phyloP scores from a whole-genome alignment of 2,113 vertebrate genomes.

The Melierax canorus region DNA sequence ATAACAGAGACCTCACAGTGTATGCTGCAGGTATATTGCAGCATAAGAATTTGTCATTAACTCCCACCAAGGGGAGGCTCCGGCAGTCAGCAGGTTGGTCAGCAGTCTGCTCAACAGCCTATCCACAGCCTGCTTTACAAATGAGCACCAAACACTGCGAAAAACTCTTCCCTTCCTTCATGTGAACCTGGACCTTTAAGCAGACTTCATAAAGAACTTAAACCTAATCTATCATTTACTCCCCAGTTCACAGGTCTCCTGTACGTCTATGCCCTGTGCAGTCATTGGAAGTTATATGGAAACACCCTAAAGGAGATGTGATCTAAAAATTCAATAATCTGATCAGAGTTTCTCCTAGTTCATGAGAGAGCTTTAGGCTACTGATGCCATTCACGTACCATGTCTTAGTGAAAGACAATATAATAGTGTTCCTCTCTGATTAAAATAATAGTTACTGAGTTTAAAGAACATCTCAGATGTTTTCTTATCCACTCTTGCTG shows the following conservation, averaged over 20 bases:
- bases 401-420: neutral
- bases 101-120: neutral
- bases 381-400: fast-evolving
- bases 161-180: neutral
- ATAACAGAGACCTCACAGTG: neutral
- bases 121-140: neutral
- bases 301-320: neutral
- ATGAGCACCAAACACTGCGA: neutral
- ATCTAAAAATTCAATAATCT: neutral
- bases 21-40: neutral
- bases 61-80: neutral
- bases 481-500: neutral
- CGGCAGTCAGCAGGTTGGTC: neutral
- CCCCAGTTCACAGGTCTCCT: neutral
- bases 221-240: neutral
- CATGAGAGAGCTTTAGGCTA: neutral
- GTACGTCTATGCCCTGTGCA: neutral
- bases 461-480: neutral
- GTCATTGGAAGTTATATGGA: neutral
- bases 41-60: neutral
- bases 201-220: neutral
- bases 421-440: neutral
- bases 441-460: neutral
- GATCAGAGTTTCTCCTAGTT: neutral
- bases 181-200: neutral